Conservation (phyloP, 2,797 vertebrate species). For the Rhabdomys pumilio region DNA sequence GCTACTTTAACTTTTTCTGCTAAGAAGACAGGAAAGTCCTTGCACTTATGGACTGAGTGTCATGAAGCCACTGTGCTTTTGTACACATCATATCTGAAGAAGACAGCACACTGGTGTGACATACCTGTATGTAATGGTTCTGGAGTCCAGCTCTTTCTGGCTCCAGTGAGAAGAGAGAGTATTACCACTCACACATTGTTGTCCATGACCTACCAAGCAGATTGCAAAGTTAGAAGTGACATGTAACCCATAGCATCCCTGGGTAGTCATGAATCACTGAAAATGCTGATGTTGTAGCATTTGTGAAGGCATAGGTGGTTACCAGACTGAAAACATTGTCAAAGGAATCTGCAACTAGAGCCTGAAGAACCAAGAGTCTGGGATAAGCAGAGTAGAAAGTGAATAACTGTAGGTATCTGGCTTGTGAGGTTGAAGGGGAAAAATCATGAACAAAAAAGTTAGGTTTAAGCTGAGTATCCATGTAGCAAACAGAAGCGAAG, state of each 20-base stretch:
- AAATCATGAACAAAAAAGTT: background rate
- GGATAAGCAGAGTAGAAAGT: background rate
- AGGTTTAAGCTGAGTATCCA: background rate
- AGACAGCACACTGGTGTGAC: background rate
- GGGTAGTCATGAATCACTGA: background rate
- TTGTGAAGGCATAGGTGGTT: background rate
- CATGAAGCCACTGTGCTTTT: background rate
- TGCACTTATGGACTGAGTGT: rapidly evolving
- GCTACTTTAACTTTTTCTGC: background rate
- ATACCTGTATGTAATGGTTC: background rate
- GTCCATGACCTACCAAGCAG: background rate
- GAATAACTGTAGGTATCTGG: background rate
- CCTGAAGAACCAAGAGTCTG: background rate
- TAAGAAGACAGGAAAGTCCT: background rate
- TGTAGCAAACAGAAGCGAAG: background rate
- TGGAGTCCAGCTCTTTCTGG: background rate
- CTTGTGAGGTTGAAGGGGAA: background rate
- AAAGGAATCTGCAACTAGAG: background rate
- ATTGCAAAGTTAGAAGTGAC: background rate
- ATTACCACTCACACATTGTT: background rate
- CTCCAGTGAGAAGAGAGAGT: background rate
- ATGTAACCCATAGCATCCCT: background rate
- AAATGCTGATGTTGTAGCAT: background rate
- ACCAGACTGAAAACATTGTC: background rate
- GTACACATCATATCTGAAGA: background rate